Conservation (phyloP, 2,888 invertebrate species). For the Trissonchulus sp. region DNA sequence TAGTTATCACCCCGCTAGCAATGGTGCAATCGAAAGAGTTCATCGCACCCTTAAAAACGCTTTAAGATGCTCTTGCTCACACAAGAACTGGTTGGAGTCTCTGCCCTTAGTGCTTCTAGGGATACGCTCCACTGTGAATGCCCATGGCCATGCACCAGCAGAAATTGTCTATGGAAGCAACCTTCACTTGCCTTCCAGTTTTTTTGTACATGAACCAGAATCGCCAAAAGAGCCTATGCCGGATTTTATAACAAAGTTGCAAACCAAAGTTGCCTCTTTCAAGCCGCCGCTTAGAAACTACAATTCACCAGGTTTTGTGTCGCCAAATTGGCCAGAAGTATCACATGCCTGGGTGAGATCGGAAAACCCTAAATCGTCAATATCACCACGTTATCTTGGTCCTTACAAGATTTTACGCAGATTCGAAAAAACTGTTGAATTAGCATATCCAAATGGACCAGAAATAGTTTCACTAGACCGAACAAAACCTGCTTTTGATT, state of each 20-base stretch:
- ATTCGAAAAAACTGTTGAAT: conserved; percentile 8
- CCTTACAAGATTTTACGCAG: conserved; percentile 17
- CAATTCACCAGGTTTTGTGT: neutral
- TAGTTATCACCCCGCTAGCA: conserved; percentile 20
- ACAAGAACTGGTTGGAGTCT: neutral
- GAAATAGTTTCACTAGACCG: conserved; percentile 7
- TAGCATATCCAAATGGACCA: neutral
- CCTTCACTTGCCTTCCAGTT: neutral
- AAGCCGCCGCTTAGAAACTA: neutral
- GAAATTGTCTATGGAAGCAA: neutral
- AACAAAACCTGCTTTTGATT: conserved; percentile 12
- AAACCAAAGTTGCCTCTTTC: neutral
- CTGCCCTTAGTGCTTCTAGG: conserved; percentile 23
- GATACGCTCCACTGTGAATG: conserved; percentile 14
- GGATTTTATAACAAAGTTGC: neutral
- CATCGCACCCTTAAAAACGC: conserved; percentile 15
- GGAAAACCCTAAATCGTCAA: neutral
- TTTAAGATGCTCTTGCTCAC: neutral
- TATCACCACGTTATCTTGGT: conserved; percentile 2
- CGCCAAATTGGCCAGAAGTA: neutral
- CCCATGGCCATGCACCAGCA: conserved; percentile 4
- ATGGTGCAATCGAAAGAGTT: conserved; percentile 17
- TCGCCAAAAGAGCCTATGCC: neutral
- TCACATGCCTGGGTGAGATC: conserved; percentile 7
- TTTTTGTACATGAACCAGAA: neutral